phyloP scores from a whole-genome alignment of 2,888 invertebrate species.

The Drosophila trichaetosa region DNA sequence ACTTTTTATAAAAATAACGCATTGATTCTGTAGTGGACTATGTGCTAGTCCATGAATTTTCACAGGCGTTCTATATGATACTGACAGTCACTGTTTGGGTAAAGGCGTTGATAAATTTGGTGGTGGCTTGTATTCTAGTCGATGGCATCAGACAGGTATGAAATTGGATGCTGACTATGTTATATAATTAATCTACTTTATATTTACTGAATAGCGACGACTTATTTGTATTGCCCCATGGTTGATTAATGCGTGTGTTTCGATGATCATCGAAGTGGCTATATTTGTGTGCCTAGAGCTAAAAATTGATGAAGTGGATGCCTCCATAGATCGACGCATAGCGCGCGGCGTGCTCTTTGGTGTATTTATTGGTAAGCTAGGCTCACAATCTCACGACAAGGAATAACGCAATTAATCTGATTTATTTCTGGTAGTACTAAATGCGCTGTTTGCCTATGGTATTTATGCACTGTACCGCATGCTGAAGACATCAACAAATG shows the following conservation, averaged over 20 bases:
- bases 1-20: not conserved
- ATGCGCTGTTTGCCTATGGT: slow-evolving; percentile 77
- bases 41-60: slow-evolving; percentile 80
- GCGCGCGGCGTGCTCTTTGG: slow-evolving; percentile 80
- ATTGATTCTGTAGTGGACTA: slow-evolving; percentile 71
- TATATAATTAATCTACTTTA: not conserved
- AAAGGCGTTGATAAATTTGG: slow-evolving; percentile 80
- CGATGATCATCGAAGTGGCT: slow-evolving; percentile 76
- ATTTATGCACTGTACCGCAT: slow-evolving; percentile 79
- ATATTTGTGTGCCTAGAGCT: slow-evolving; percentile 79
- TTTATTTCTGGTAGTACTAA: slow-evolving; percentile 62
- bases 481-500: slow-evolving; percentile 73
- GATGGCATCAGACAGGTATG: slow-evolving; percentile 82
- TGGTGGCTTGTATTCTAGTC: slow-evolving; percentile 79
- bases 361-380: slow-evolving; percentile 69
- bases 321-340: slow-evolving; percentile 80
- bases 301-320: slow-evolving; percentile 81
- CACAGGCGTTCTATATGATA: slow-evolving; percentile 82
- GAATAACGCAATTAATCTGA: not conserved
- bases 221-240: slow-evolving; percentile 82
- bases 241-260: slow-evolving; percentile 78
- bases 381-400: no score
- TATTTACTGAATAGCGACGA: slow-evolving; percentile 66
- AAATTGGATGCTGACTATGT: no score
- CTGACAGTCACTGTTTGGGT: slow-evolving; percentile 80